Conservation (phyloP, 2,113 vertebrate genomes). For the Vireo altiloquus region DNA sequence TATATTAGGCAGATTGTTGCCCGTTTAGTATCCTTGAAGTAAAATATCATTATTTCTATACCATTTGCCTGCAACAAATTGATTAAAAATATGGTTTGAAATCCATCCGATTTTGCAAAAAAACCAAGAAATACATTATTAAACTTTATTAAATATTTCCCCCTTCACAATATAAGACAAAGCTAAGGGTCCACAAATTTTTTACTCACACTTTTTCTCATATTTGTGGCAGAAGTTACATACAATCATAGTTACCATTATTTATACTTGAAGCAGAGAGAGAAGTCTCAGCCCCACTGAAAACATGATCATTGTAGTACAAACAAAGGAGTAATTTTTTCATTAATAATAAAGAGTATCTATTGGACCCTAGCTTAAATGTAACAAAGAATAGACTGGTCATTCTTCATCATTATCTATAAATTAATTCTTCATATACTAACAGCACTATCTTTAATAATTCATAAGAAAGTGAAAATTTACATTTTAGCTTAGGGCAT, state of each 20-base stretch:
- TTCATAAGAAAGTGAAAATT: background rate
- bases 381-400: background rate
- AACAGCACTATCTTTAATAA: background rate
- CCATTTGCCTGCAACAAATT: background rate
- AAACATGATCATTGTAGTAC: background rate
- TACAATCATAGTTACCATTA: background rate
- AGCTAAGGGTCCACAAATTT: background rate
- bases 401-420: background rate
- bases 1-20: background rate
- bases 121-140: background rate
- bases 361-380: background rate
- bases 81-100: background rate
- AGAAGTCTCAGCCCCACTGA: background rate
- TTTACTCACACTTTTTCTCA: background rate
- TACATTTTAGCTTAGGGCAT: background rate
- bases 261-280: background rate
- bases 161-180: background rate
- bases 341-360: background rate
- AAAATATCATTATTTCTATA: background rate
- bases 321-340: background rate
- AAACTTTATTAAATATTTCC: background rate
- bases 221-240: background rate
- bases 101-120: background rate
- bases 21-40: background rate
- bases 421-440: background rate